phyloP scores from a whole-genome alignment of 1,140 invertebrate species.

The Pararge aegeria region DNA sequence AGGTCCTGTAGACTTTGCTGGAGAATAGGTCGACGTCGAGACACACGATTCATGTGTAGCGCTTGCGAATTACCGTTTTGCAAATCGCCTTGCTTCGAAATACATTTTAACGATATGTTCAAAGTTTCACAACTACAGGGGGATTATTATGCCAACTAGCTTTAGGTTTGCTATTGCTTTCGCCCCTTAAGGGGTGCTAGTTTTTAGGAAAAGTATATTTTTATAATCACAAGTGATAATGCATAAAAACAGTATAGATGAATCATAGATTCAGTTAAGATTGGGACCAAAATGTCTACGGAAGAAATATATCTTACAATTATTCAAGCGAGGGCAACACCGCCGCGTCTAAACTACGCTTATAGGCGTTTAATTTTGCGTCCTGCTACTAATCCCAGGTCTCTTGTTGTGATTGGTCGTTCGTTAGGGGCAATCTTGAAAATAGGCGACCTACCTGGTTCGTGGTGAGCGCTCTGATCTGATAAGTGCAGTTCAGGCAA shows the following conservation, averaged over 20 bases:
- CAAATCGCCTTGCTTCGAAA: constrained; percentile 76
- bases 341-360: no score
- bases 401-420: no score
- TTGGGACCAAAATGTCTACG: constrained; percentile 60
- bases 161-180: constrained; percentile 33
- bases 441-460: no score
- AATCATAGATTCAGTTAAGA: constrained; percentile 66
- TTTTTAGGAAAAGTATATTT: constrained; percentile 34
- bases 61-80: constrained; percentile 75
- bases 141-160: constrained; percentile 67
- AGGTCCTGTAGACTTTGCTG: constrained; percentile 74
- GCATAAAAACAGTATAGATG: constrained; percentile 34
- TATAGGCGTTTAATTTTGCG: no score
- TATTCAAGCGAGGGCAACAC: not conserved
- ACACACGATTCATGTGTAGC: constrained; percentile 77
- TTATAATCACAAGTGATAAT: constrained; percentile 42
- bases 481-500: no score
- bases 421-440: no score
- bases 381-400: no score
- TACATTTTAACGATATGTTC: constrained; percentile 71
- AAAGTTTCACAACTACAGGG: constrained; percentile 69
- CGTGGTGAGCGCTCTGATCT: no score
- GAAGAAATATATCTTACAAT: constrained; percentile 13
- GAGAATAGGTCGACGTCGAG: constrained; percentile 71
- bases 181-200: constrained; percentile 36